Conservation (phyloP, 2,113 vertebrate species). For the Vulpes ferrilata region DNA sequence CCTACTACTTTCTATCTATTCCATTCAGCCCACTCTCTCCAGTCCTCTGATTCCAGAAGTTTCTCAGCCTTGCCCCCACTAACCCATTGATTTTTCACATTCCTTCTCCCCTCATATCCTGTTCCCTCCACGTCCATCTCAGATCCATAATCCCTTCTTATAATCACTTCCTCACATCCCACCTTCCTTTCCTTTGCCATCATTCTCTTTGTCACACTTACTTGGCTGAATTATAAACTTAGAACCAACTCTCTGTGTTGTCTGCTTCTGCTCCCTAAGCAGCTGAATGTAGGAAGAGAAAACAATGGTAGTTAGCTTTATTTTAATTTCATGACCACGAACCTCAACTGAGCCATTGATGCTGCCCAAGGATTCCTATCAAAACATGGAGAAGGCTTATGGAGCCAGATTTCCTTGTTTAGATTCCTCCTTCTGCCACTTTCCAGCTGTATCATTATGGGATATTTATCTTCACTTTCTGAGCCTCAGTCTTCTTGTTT, state of each 20-base stretch:
- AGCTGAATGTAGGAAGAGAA: background rate
- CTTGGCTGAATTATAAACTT: background rate
- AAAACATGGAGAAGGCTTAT: fast-evolving
- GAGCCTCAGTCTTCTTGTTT: background rate
- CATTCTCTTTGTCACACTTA: background rate
- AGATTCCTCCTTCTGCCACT: background rate
- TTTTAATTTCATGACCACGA: background rate
- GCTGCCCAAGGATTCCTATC: background rate
- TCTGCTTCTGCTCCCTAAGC: background rate
- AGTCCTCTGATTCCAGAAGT: background rate
- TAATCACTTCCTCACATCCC: background rate
- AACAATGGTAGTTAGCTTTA: background rate
- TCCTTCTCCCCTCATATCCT: background rate
- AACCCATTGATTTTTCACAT: background rate
- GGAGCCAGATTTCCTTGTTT: background rate
- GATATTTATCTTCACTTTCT: background rate
- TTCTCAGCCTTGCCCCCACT: background rate
- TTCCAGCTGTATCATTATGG: background rate
- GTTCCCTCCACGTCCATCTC: background rate
- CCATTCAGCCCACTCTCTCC: background rate
- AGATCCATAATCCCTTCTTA: background rate
- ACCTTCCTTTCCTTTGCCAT: background rate
- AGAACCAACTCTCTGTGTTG: background rate
- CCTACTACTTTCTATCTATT: background rate
- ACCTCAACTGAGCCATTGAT: background rate